Evolutionary conservation across 2,888 invertebrate genomes (phyloP), one percentile per base, ranked within the genome.

Genomic region (Thera obeliscata): DNA sequence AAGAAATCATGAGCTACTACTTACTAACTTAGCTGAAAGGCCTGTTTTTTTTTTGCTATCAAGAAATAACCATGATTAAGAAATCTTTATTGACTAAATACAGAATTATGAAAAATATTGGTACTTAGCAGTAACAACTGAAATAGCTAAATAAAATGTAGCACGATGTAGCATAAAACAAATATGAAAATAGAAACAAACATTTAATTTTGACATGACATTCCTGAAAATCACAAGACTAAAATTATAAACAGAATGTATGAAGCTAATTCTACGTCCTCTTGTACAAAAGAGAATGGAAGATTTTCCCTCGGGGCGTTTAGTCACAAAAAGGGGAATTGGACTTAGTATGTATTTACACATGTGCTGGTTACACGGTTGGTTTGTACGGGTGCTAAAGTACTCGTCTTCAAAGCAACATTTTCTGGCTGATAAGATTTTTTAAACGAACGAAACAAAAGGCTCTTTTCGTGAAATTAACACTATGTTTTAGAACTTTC

Each of bases 261-360:
- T 52, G 52, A n/a, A 61, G 41, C 50, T 61, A 61, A 61, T 61
- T 61, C 52, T 41, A 41, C 52, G 6, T 61, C 41, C 11, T 38
- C 22, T 41, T 2, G 33, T 9, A 35, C n/a, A 38, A 12, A 4
- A 22, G 52, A 41, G 50, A 33, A 58, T 48, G 33, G 50, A 41
- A 52, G 7, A 41, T 6, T 22, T 9, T 9, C 2, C 9, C 2
- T 9, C 9, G 2, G 33, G 35, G 85, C 82, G 89, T 86, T 89
- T 88, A 88, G 87, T 83, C 85, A 82, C 84, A 81, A 87, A 87
- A 89, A 86, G 84, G 68, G 65, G 81, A 80, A 75, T 70, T 76
- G 77, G 80, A 78, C 79, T 75, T 75, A 75, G 78, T 76, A 77
- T 80, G 74, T 80, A 72, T 81, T 80, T 81, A 79, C 79, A 81